A percentile compares a stretch with the other conserved stretches of the same genome.
Conservation (phyloP, 2,797 vertebrate species). For the Peromyscus nudipes region DNA sequence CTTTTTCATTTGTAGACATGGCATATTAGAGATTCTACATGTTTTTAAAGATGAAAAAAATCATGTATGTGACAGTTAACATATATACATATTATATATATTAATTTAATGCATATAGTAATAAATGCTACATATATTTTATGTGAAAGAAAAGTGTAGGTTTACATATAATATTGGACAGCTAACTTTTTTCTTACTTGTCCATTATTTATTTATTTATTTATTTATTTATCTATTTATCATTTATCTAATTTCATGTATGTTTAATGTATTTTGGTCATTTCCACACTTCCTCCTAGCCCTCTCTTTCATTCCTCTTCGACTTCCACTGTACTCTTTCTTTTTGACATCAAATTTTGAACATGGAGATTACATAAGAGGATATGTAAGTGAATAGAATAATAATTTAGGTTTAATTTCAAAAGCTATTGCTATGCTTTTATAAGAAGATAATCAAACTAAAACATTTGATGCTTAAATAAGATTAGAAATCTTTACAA, state of each 20-base stretch:
- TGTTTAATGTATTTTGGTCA: neutral
- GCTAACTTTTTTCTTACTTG: neutral
- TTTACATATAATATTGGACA: conserved; percentile 33
- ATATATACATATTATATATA: neutral
- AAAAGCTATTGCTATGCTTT: conserved; percentile 38
- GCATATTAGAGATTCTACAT: conserved; percentile 8
- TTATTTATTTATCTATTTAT: neutral
- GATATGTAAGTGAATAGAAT: neutral
- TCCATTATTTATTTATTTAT: neutral
- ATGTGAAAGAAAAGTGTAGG: neutral
- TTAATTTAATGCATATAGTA: neutral
- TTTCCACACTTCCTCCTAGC: neutral
- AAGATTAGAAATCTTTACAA: conserved; percentile 30
- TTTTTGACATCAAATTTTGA: conserved; percentile 22
- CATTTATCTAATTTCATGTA: neutral
- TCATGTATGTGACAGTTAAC: neutral
- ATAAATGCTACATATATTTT: neutral
- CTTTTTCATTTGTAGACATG: conserved; percentile 42
- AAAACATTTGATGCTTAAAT: conserved; percentile 9
- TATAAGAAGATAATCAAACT: conserved; percentile 11
- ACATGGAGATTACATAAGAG: conserved; percentile 30
- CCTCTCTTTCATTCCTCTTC: neutral
- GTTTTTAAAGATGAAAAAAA: neutral
- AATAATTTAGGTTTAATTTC: conserved; percentile 54
- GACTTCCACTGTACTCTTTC: neutral